phyloP scores from a whole-genome alignment of 2,888 invertebrate genomes.

The Phengaris arion region DNA sequence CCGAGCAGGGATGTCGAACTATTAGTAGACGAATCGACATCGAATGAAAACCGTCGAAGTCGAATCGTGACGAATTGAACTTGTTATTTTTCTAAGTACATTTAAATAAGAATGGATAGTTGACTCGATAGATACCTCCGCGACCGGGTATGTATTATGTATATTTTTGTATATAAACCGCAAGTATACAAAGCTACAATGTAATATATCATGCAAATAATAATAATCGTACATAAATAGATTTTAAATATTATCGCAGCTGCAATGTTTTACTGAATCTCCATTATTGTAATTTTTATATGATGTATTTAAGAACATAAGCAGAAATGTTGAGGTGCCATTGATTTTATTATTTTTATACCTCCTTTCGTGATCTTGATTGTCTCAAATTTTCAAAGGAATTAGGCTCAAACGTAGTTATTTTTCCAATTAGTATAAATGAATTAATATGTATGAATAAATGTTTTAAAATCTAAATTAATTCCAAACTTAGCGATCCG shows the following conservation, averaged over 20 bases:
- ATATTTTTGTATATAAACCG: conserved; percentile 78
- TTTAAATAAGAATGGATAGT: conserved; percentile 46
- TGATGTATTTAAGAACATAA: conserved; percentile 67
- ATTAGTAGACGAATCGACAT: not conserved
- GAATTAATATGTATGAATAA: not conserved
- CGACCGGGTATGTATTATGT: conserved; percentile 64
- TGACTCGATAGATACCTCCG: conserved; percentile 41
- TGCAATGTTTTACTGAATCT: conserved; percentile 72
- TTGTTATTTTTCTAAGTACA: conserved; percentile 64
- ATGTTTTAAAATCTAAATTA: conserved; percentile 25
- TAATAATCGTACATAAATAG: conserved; percentile 57
- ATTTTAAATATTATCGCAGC: conserved; percentile 53
- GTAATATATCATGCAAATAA: conserved; percentile 67
- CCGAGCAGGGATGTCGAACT: conserved; percentile 13
- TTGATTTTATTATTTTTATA: conserved; percentile 68
- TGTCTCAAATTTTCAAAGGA: conserved; percentile 26
- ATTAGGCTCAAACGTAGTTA: conserved; percentile 28
- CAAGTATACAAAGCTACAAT: conserved; percentile 63
- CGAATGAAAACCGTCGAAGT: conserved; percentile 26
- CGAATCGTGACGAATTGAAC: conserved; percentile 50
- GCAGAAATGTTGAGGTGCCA: conserved; percentile 76
- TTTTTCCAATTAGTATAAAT: conserved; percentile 24
- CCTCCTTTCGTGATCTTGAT: conserved; percentile 41
- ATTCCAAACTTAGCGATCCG: conserved; percentile 25
- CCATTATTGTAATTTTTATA: conserved; percentile 73